Evolutionary conservation across 2,797 vertebrate species (phyloP).

Genomic region (Rhadinocentrus ornatus): DNA sequence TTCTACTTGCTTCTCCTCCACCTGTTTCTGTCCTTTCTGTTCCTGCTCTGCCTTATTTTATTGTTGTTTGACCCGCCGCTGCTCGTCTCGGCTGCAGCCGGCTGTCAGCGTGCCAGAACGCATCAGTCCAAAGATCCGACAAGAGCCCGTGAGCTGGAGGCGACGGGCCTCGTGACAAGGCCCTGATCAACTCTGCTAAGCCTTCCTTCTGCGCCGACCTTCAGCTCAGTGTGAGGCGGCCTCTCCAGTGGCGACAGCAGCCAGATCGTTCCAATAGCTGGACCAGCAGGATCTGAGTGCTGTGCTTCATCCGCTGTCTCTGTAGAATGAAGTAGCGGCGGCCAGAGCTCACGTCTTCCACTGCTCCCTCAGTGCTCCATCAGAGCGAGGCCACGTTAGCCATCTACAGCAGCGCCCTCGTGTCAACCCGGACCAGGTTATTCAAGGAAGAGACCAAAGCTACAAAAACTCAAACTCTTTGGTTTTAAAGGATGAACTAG

Average conservation of each 20-base stretch:
- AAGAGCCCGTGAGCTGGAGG: constrained; percentile 47
- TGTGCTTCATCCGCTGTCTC: constrained; percentile 19
- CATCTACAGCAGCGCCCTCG: constrained; percentile 40
- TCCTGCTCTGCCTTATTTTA: constrained; percentile 13
- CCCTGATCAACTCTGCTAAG: constrained; percentile 34
- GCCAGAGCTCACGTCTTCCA: constrained; percentile 29
- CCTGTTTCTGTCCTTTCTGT: background rate
- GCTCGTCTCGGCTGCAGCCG: constrained; percentile 7
- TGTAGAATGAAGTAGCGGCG: constrained; percentile 22
- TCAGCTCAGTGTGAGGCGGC: constrained; percentile 37
- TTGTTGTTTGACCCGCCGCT: background rate
- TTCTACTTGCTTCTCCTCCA: background rate
- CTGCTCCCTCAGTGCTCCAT: constrained; percentile 47
- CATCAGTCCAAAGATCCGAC: constrained; percentile 32
- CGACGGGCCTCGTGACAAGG: constrained; percentile 36
- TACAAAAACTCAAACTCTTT: constrained; percentile 39
- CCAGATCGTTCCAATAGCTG: constrained; percentile 24
- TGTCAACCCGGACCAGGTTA: constrained; percentile 63
- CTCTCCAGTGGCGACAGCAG: constrained; percentile 30
- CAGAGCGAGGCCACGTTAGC: constrained; percentile 55
- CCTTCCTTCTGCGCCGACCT: constrained; percentile 61
- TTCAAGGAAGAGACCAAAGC: constrained; percentile 39
- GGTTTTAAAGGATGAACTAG: constrained; percentile 52
- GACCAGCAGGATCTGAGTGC: constrained; percentile 23
- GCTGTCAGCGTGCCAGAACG: background rate